Base-by-base conservation (phyloP, 2,888 invertebrate species). In the Drosophila dives region DNA sequence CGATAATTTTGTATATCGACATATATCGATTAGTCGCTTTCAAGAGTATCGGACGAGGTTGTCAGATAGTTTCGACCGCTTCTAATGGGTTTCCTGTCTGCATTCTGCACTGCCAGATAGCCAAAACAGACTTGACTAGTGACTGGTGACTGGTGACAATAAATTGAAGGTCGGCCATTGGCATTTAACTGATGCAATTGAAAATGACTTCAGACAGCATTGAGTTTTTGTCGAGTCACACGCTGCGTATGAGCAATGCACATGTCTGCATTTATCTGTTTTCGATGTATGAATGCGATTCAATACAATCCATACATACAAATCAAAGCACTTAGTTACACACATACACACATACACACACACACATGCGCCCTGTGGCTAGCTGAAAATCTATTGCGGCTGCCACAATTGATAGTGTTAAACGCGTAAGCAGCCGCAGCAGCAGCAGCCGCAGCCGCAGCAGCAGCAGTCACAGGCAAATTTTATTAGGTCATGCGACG, bases 141-240 rank as follows among this genome's bases (percentile, higher is more conserved):
- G 8, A 38, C 38, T 38, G 12, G 34, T 15, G n/a, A 11, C 10
- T 42, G 10, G 11, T 50, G 29, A 11, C 20, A 38, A 15, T 17
- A 5, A 20, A 79, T 86, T 89, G 91, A 91, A 91, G 92, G 91
- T 90, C 91, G 91, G 88, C 72, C 91, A 90, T 86, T 91, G 86
- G 86, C 49, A 49, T 50, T 59, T 59, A n/a, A 12, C 34, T 36
- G 49, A 17, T 29, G 59, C 59, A 26, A 17, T 12, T 15, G 26
- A 34, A 20, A 34, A 17, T 49, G 26, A 26, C 20, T 45, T 45
- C 15, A 20, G 17, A 17, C 53, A 17, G 17, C 23, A 32, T 12
- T 42, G 23, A 23, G 8, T 40, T 29, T 34, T 26, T 15, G 12
- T 29, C 33, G 20, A 23, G 15, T 45, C 5, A 40, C 33, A 69